Evolutionary conservation across 2,888 invertebrate genomes (phyloP).

Genomic region (Julus scandinavius): DNA sequence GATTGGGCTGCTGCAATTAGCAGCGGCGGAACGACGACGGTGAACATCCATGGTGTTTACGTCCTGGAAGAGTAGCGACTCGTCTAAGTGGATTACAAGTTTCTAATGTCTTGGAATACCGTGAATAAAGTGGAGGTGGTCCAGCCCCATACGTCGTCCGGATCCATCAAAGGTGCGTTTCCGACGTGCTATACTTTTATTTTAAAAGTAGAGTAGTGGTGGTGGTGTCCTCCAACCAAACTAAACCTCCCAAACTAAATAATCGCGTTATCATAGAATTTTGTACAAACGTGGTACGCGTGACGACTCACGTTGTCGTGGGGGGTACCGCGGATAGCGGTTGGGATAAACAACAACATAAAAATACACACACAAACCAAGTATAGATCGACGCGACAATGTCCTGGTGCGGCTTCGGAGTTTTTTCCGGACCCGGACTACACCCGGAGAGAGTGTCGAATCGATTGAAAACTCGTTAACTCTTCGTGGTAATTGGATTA

Average conservation of each 20-base stretch:
- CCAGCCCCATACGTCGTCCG: conserved; percentile 55
- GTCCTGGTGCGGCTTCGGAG: no score
- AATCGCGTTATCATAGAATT: no score
- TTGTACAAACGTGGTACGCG: no score
- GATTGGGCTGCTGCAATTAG: background rate
- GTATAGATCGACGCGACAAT: background rate
- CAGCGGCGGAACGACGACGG: background rate
- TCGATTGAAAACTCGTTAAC: background rate
- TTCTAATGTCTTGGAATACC: conserved; percentile 57
- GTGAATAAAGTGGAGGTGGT: conserved; percentile 52
- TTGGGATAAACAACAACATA: background rate
- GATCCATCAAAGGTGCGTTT: conserved; percentile 56
- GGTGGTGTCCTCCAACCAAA: background rate
- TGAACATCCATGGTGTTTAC: conserved; percentile 39
- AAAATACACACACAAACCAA: no score
- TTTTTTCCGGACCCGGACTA: no score
- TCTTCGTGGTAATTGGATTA: background rate
- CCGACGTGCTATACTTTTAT: background rate
- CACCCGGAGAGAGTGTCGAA: background rate
- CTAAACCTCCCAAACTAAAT: no score
- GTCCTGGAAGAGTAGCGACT: background rate
- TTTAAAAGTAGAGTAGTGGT: no score
- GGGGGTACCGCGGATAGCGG: background rate
- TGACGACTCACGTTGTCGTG: background rate
- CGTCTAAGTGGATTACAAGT: conserved; percentile 52